These are phyloP conservation scores for Drosophila flavopinicola DNA, from an alignment of 2,888 invertebrate species.

Conservation along the genomic window DNA sequence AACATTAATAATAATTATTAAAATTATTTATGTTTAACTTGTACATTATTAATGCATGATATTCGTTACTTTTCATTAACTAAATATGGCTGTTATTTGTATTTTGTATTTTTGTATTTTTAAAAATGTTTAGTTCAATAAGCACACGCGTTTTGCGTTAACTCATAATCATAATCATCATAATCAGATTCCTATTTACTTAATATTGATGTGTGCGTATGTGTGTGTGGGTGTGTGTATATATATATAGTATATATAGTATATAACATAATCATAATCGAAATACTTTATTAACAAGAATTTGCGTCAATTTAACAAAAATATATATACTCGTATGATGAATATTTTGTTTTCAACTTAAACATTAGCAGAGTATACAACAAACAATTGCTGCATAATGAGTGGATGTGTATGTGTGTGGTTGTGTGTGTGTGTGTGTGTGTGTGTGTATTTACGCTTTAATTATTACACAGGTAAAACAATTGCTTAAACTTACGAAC, in stretches of 20 bases:
- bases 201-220: slow-evolving; percentile 28
- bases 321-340: slow-evolving; percentile 29
- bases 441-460: slow-evolving; percentile 17
- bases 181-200: slow-evolving; percentile 26
- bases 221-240: slow-evolving; percentile 14
- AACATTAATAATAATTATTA: slow-evolving; percentile 54
- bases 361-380: slow-evolving; percentile 35
- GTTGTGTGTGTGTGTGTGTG: slow-evolving; percentile 4
- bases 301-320: slow-evolving; percentile 71
- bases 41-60: slow-evolving; percentile 73
- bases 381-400: slow-evolving; percentile 45
- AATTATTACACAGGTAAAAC: slow-evolving; percentile 54
- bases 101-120: slow-evolving; percentile 19
- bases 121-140: slow-evolving; percentile 9
- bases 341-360: slow-evolving; percentile 27
- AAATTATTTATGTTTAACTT: slow-evolving; percentile 65
- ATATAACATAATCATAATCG: slow-evolving; percentile 55
- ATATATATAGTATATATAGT: slow-evolving; percentile 33
- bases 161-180: slow-evolving; percentile 21
- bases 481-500: slow-evolving; percentile 38
- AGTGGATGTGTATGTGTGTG: slow-evolving; percentile 19
- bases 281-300: slow-evolving; percentile 74
- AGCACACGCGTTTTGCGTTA: slow-evolving; percentile 14
- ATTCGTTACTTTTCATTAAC: slow-evolving; percentile 67
- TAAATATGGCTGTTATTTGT: slow-evolving; percentile 74